phyloP scores from a whole-genome alignment of 2,113 vertebrate genomes.

The Xenotilapia caudafasciata region DNA sequence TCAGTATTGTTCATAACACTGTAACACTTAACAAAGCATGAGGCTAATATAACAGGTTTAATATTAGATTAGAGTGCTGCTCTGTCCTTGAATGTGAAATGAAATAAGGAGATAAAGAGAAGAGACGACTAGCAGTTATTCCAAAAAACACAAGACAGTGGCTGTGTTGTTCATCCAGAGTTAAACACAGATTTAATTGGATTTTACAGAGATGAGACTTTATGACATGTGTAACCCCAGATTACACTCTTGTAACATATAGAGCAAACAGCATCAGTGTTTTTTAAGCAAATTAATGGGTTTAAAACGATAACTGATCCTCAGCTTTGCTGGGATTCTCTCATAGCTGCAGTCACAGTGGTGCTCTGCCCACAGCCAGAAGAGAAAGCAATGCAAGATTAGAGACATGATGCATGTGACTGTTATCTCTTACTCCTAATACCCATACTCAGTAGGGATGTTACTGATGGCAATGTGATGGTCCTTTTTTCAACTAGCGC shows the following conservation, averaged over 20 bases:
- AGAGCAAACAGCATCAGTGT: conserved; percentile 36
- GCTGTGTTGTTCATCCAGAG: background rate
- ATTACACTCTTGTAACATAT: conserved; percentile 34
- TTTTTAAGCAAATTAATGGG: conserved; percentile 58
- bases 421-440: conserved; percentile 56
- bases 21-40: conserved; percentile 6
- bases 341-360: background rate
- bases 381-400: conserved; percentile 4
- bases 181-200: conserved; percentile 4
- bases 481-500: conserved; percentile 36
- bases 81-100: background rate
- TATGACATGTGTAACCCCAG: conserved; percentile 41
- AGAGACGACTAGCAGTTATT: background rate
- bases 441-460: conserved; percentile 51
- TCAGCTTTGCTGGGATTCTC: conserved; percentile 11
- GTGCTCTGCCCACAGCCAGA: background rate
- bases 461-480: conserved; percentile 53
- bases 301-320: conserved; percentile 45
- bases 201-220: conserved; percentile 13
- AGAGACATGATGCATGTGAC: conserved; percentile 14
- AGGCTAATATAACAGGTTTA: conserved; percentile 32
- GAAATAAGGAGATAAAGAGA: background rate
- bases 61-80: conserved; percentile 1
- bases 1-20: conserved; percentile 23
- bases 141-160: background rate